Conservation (phyloP, 1,140 invertebrate genomes). For the Pogonomyrmex californicus region DNA sequence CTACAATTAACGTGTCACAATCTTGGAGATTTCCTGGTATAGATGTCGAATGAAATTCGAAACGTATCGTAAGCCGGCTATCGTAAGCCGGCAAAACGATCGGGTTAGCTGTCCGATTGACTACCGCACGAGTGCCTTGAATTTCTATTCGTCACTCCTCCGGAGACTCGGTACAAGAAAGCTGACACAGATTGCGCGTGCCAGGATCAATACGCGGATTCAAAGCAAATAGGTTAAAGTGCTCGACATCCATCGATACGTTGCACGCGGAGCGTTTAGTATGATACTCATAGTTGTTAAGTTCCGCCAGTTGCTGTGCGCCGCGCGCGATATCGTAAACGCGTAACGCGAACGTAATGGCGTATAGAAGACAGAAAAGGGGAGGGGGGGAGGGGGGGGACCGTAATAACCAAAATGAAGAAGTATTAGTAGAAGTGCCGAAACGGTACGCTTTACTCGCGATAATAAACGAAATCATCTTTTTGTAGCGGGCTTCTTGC, state of each 20-base stretch:
- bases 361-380: not conserved
- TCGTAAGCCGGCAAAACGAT: constrained; percentile 24
- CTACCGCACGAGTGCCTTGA: constrained; percentile 50
- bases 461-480: not conserved
- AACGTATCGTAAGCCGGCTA: constrained; percentile 7
- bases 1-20: constrained; percentile 44
- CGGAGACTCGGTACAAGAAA: constrained; percentile 42
- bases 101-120: constrained; percentile 39
- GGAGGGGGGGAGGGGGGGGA: not conserved
- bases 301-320: not conserved
- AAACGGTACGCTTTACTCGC: not conserved
- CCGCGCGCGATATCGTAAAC: not conserved
- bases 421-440: not conserved
- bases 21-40: constrained; percentile 34
- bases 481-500: not conserved
- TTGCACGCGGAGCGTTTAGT: constrained; percentile 16
- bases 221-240: constrained; percentile 63
- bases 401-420: not conserved
- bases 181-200: constrained; percentile 55
- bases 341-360: no score
- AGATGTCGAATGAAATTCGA: constrained; percentile 26
- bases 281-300: constrained; percentile 25
- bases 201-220: constrained; percentile 58
- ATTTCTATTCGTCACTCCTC: constrained; percentile 60
- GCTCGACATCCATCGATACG: constrained; percentile 56